These are phyloP conservation scores for Gymnocephalus cernua DNA, from an alignment of 2,113 vertebrate species.

Conservation along the genomic window DNA sequence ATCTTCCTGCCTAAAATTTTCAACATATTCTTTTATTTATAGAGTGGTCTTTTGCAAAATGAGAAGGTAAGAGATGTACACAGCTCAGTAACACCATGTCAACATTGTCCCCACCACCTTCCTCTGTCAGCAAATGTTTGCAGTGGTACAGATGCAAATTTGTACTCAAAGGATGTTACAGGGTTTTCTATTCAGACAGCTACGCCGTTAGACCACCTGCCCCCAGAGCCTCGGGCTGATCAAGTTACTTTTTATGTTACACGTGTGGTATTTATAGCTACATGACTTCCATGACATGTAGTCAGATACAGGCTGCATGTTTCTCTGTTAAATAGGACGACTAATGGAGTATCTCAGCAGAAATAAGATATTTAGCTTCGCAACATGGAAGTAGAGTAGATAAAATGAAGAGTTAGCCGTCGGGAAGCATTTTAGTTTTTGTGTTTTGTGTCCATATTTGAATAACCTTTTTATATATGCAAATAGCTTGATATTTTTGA, in stretches of 20 bases:
- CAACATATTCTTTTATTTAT: slow-evolving; percentile 99
- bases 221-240: slow-evolving; percentile 24
- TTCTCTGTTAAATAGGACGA: slow-evolving; percentile 3
- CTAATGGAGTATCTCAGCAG: background rate
- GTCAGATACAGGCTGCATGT: background rate
- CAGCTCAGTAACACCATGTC: slow-evolving; percentile 97
- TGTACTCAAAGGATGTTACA: slow-evolving; percentile 38
- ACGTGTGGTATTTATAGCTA: slow-evolving; percentile 52
- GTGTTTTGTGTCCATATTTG: background rate
- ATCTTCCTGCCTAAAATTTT: slow-evolving; percentile 99
- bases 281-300: slow-evolving; percentile 14
- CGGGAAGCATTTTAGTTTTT: background rate
- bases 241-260: slow-evolving; percentile 51
- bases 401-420: background rate
- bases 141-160: slow-evolving; percentile 83
- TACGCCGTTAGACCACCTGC: background rate
- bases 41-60: slow-evolving; percentile 99
- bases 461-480: background rate
- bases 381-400: background rate
- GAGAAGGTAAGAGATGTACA: slow-evolving; percentile 98
- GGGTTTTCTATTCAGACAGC: slow-evolving; percentile 29
- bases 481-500: background rate
- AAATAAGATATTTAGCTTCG: background rate
- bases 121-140: slow-evolving; percentile 83
- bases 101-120: slow-evolving; percentile 91